These are phyloP conservation scores for Lucilia cuprina DNA, from an alignment of 1,140 invertebrate genomes.

Conservation along the genomic window DNA sequence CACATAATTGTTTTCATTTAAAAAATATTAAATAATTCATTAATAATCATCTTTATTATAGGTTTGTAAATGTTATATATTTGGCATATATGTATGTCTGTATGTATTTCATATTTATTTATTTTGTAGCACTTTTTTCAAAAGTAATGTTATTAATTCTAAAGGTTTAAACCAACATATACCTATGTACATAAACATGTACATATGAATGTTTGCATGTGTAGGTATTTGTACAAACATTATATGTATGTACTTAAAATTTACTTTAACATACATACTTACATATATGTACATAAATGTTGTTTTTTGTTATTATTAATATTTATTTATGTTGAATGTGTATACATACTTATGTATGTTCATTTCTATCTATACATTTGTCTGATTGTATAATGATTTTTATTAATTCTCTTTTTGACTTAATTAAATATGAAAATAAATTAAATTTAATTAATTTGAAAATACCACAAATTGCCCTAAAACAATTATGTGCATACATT, in stretches of 20 bases:
- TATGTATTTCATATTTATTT: neutral
- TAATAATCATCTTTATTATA: neutral
- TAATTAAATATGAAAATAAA: conserved; percentile 16
- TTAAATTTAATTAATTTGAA: conserved; percentile 9
- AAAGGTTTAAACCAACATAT: neutral
- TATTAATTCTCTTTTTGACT: neutral
- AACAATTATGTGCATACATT: neutral
- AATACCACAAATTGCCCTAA: conserved; percentile 6
- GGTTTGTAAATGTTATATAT: neutral
- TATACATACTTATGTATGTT: no score
- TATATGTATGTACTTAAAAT: no score
- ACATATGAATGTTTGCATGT: no score
- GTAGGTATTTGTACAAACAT: no score
- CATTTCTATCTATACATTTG: neutral
- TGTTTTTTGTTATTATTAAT: neutral
- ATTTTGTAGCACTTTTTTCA: neutral
- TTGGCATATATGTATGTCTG: neutral
- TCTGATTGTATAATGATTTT: neutral
- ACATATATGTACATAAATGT: neutral
- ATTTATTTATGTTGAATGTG: neutral
- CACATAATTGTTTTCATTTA: conserved; percentile 18
- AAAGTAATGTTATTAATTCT: neutral
- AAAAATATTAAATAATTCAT: conserved; percentile 8
- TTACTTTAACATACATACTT: neutral
- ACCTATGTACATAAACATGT: no score